These are phyloP conservation scores for Magallana ariakensis DNA, from an alignment of 1,140 invertebrate species.

Conservation along the genomic window DNA sequence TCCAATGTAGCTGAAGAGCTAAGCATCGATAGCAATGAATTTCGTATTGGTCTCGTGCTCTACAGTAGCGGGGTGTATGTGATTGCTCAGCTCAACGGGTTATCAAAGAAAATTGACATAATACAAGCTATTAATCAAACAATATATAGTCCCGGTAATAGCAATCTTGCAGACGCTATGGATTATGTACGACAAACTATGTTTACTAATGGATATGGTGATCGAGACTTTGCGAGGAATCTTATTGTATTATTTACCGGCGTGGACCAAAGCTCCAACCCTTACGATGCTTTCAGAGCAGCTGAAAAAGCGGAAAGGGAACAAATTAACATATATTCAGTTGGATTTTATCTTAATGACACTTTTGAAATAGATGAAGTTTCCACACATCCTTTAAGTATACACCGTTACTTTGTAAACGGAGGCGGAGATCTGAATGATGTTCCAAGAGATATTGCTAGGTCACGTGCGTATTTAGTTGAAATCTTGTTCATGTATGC, in stretches of 20 bases:
- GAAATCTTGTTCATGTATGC: too few species aligned
- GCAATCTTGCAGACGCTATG: too few species aligned
- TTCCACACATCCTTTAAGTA: slow-evolving; percentile 61
- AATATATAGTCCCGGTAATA: too few species aligned
- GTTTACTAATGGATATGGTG: slow-evolving; percentile 41
- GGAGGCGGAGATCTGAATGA: slow-evolving; percentile 11
- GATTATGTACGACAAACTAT: too few species aligned
- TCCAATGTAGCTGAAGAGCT: slow-evolving; percentile 57
- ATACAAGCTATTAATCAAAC: too few species aligned
- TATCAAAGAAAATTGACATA: slow-evolving; percentile 38
- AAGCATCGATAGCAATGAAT: slow-evolving; percentile 60
- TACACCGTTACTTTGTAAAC: slow-evolving; percentile 54
- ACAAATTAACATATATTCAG: slow-evolving; percentile 61
- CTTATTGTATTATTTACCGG: slow-evolving; percentile 68
- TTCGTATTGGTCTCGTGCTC: slow-evolving; percentile 61
- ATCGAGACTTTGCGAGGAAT: slow-evolving; percentile 66
- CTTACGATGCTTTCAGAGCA: slow-evolving; percentile 48
- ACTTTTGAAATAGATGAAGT: slow-evolving; percentile 63
- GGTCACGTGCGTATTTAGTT: background rate
- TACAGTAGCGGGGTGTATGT: slow-evolving; percentile 59
- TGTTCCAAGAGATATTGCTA: background rate
- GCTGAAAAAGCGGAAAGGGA: slow-evolving; percentile 60
- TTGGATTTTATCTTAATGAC: slow-evolving; percentile 65
- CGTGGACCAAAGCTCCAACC: slow-evolving; percentile 59
- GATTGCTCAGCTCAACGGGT: slow-evolving; percentile 57